Evolutionary conservation across 53 echinoderm and acorn worm species (phyloP).

Genomic region (Glandiceps talaboti): DNA sequence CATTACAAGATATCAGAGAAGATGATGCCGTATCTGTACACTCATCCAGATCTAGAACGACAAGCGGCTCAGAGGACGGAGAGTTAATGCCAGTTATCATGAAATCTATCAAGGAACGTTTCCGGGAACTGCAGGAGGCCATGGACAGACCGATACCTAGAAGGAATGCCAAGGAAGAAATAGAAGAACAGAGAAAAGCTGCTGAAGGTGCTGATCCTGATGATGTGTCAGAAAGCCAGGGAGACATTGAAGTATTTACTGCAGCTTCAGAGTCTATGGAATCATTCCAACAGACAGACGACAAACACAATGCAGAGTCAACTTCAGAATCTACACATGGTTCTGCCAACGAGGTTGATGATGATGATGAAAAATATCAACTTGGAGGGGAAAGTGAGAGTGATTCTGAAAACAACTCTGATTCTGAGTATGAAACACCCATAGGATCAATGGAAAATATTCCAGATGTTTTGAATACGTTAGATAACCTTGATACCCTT

Average conservation of each 20-base stretch:
- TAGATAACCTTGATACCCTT: constrained; percentile 78
- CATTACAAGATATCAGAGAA: constrained; percentile 2
- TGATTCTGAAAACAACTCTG: not conserved
- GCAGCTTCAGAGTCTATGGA: not conserved
- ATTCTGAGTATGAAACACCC: not conserved
- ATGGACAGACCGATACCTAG: constrained; percentile 65
- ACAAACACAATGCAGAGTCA: not conserved
- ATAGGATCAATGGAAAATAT: not conserved
- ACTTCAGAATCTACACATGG: not conserved
- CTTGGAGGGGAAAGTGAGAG: not conserved
- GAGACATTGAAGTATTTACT: not conserved
- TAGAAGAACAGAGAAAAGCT: constrained; percentile 17
- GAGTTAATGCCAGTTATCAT: constrained; percentile 39
- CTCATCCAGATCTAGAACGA: constrained; percentile 10
- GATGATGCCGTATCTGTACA: constrained; percentile 16
- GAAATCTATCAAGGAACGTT: constrained; percentile 61
- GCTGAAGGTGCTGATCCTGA: constrained; percentile 12
- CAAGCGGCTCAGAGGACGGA: constrained; percentile 11
- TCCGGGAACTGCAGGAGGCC: constrained; percentile 69
- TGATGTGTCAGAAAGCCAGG: constrained; percentile 2
- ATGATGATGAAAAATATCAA: not conserved
- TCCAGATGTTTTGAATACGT: not conserved
- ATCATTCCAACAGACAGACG: not conserved
- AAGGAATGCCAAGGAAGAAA: constrained; percentile 46
- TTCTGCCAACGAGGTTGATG: not conserved